Percentiles rank a stretch among this genome's conserved stretches.
phyloP scores from a whole-genome alignment of 2,888 invertebrate species.

The Monoplex corrugatus region DNA sequence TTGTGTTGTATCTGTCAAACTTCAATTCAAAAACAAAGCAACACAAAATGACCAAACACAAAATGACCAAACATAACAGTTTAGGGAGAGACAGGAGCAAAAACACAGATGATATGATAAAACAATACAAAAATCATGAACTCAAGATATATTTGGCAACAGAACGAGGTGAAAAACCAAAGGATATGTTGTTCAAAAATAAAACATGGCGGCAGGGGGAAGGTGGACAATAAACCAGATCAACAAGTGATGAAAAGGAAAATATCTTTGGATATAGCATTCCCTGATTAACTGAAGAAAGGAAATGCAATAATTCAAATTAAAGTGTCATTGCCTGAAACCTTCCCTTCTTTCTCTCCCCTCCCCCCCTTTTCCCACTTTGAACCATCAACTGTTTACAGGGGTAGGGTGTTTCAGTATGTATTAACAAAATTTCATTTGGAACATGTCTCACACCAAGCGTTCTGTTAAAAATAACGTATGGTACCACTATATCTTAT shows the following conservation, averaged over 20 bases:
- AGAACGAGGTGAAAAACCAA: neutral
- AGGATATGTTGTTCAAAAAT: conserved; percentile 21
- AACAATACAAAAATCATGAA: neutral
- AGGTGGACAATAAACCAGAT: neutral
- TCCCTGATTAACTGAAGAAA: too few relatives aligned
- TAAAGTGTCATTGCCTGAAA: too few relatives aligned
- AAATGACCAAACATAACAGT: neutral
- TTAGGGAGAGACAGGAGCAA: neutral
- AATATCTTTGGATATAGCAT: neutral
- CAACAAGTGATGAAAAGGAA: neutral
- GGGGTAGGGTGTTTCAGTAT: too few relatives aligned
- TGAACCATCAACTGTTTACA: too few relatives aligned
- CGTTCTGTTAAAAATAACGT: too few relatives aligned
- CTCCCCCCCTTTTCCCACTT: too few relatives aligned
- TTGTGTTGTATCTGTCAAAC: neutral
- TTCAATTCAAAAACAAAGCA: neutral
- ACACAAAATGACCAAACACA: neutral
- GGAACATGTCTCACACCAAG: too few relatives aligned
- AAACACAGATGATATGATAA: neutral
- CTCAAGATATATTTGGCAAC: conserved; percentile 8
- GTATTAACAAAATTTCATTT: too few relatives aligned
- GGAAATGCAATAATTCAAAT: too few relatives aligned
- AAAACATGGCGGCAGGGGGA: too few relatives aligned
- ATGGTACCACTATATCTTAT: too few relatives aligned
- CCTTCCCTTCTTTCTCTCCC: too few relatives aligned